phyloP scores from a whole-genome alignment of 2,797 vertebrate genomes.

The Lepilemur ruficaudatus region DNA sequence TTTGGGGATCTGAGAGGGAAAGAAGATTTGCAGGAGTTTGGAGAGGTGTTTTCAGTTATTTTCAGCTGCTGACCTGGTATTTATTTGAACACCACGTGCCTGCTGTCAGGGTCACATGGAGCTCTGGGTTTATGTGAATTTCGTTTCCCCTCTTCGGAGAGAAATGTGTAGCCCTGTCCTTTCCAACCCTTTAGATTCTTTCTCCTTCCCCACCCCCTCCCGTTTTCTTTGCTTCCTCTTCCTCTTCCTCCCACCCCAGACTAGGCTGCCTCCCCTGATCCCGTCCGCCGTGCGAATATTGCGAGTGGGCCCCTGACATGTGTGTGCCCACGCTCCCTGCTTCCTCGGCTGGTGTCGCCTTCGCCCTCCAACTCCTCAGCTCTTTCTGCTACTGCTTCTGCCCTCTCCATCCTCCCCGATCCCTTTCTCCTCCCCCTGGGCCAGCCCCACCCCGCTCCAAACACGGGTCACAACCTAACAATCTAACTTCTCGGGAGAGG shows the following conservation, averaged over 20 bases:
- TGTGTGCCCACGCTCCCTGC: background rate
- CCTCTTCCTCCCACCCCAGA: background rate
- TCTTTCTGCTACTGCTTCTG: background rate
- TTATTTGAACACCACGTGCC: no score
- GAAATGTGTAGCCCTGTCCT: background rate
- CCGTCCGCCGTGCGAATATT: background rate
- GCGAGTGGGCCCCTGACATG: background rate
- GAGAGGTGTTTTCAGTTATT: no score
- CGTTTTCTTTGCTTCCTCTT: background rate
- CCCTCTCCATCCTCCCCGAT: no score
- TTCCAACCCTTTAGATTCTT: background rate
- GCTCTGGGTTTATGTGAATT: background rate
- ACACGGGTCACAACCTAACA: no score
- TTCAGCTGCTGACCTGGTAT: background rate
- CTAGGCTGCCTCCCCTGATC: background rate
- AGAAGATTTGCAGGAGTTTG: background rate
- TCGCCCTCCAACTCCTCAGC: background rate
- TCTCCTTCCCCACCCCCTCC: background rate
- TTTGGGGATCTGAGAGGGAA: background rate
- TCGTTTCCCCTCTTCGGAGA: background rate
- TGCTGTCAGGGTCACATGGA: rapidly evolving
- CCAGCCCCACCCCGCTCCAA: background rate
- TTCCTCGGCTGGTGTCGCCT: background rate
- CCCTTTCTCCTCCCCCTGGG: background rate
- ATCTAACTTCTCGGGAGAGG: background rate